Percentiles rank a stretch among this genome's conserved stretches.
Evolutionary conservation across 1,140 invertebrate species (phyloP).

Genomic region (Apolygus lucorum): DNA sequence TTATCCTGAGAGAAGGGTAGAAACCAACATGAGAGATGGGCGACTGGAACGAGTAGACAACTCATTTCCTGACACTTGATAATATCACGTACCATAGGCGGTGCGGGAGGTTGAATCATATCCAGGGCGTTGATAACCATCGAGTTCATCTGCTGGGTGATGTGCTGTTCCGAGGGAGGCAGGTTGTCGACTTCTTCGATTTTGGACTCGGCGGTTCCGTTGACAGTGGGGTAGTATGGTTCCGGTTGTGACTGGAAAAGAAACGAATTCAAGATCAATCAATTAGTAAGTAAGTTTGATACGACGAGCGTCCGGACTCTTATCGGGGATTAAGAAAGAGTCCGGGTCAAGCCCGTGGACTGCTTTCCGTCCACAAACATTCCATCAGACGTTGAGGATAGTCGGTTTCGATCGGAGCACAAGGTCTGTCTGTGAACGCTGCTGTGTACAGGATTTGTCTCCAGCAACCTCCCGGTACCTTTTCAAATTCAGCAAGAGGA

Average conservation of each 20-base stretch:
- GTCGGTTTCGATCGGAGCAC: too few species aligned
- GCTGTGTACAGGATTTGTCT: too few species aligned
- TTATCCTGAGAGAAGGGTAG: background rate
- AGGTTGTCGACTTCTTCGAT: slow-evolving; percentile 35
- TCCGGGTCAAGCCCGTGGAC: too few species aligned
- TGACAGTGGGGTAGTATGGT: slow-evolving; percentile 35
- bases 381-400: too few species aligned
- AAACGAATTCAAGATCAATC: slow-evolving; percentile 11
- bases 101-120: slow-evolving; percentile 21
- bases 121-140: slow-evolving; percentile 27
- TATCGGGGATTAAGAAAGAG: too few species aligned
- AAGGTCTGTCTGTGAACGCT: too few species aligned
- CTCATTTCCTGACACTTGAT: background rate
- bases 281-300: background rate
- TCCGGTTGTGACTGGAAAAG: slow-evolving; percentile 27
- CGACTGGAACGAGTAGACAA: background rate
- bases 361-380: too few species aligned
- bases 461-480: too few species aligned
- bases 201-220: slow-evolving; percentile 25
- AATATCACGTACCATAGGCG: background rate
- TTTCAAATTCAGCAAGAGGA: too few species aligned
- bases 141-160: slow-evolving; percentile 37
- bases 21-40: background rate
- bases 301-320: too few species aligned
- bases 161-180: slow-evolving; percentile 35